Percentiles rank a stretch among this genome's conserved stretches.
phyloP scores from a whole-genome alignment of 2,888 invertebrate genomes.

The Antheraea yamamai region DNA sequence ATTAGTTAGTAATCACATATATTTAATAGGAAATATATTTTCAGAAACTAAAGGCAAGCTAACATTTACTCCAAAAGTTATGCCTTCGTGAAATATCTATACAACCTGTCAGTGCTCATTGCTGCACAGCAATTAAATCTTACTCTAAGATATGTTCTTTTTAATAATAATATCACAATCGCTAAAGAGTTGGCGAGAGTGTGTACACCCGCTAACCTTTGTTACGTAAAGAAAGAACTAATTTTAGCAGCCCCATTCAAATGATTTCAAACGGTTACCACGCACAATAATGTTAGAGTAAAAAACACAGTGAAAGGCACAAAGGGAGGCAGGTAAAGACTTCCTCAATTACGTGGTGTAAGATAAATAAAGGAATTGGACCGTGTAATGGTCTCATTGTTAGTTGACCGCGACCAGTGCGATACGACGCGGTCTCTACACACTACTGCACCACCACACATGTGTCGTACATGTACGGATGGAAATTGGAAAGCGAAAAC shows the following conservation, averaged over 20 bases:
- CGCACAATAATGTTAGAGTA: background rate
- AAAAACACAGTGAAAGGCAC: slow-evolving; percentile 47
- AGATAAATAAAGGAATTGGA: slow-evolving; percentile 58
- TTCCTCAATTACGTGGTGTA: slow-evolving; percentile 71
- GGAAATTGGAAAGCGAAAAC: slow-evolving; percentile 6
- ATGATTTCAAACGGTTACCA: slow-evolving; percentile 11
- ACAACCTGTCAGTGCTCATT: too few species aligned
- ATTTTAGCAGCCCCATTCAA: background rate
- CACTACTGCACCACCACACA: background rate
- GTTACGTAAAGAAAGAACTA: background rate
- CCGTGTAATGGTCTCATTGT: slow-evolving; percentile 38
- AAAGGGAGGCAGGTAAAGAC: slow-evolving; percentile 56
- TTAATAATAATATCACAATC: background rate
- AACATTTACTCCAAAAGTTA: too few species aligned
- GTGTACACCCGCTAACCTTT: background rate
- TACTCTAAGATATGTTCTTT: background rate
- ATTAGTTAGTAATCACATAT: too few species aligned
- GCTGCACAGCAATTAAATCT: background rate
- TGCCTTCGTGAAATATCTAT: too few species aligned
- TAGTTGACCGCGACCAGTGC: slow-evolving; percentile 1
- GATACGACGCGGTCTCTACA: background rate
- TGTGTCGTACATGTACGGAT: background rate
- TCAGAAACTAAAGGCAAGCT: too few species aligned
- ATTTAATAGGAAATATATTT: too few species aligned
- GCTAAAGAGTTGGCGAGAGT: background rate